phyloP scores from a whole-genome alignment of 35 echinoderm and acorn worm species.

The Anneissia japonica region DNA sequence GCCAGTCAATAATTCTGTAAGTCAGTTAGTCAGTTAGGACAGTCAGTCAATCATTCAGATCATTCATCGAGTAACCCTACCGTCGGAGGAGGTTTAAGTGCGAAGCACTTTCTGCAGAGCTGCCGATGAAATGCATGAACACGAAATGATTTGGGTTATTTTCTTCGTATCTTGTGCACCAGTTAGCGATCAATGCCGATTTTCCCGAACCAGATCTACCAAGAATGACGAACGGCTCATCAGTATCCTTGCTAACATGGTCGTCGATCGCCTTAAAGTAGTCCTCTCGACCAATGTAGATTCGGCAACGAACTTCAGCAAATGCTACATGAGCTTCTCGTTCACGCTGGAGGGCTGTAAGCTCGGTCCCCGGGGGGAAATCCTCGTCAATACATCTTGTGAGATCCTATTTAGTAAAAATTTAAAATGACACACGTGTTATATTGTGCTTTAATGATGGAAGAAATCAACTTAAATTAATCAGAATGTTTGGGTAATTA shows the following conservation, averaged over 20 bases:
- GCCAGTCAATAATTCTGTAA: too few relatives aligned
- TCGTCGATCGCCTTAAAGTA: slow-evolving; percentile 73
- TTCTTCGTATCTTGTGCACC: slow-evolving; percentile 68
- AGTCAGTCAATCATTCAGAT: too few relatives aligned
- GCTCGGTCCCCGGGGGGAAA: slow-evolving; percentile 71
- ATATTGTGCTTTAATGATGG: not conserved
- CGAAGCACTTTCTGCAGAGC: slow-evolving; percentile 85
- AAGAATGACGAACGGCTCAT: slow-evolving; percentile 53
- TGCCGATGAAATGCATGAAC: slow-evolving; percentile 90
- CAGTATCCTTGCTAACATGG: slow-evolving; percentile 17
- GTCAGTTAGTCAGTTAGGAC: too few relatives aligned
- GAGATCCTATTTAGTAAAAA: too few relatives aligned
- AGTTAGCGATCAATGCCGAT: slow-evolving; percentile 83
- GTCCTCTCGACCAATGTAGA: slow-evolving; percentile 77
- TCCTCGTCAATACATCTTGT: slow-evolving; percentile 60
- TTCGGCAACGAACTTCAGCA: slow-evolving; percentile 46
- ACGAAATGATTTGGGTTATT: slow-evolving; percentile 54
- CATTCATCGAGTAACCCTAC: too few relatives aligned
- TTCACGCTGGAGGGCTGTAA: slow-evolving; percentile 56
- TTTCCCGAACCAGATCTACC: slow-evolving; percentile 80
- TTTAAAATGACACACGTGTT: too few relatives aligned
- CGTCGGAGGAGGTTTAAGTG: slow-evolving; percentile 65
- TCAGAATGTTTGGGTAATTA: too few relatives aligned
- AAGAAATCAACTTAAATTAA: not conserved
- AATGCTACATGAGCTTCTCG: slow-evolving; percentile 74